Conservation (phyloP, 2,888 invertebrate genomes). For the Perdita meconis region DNA sequence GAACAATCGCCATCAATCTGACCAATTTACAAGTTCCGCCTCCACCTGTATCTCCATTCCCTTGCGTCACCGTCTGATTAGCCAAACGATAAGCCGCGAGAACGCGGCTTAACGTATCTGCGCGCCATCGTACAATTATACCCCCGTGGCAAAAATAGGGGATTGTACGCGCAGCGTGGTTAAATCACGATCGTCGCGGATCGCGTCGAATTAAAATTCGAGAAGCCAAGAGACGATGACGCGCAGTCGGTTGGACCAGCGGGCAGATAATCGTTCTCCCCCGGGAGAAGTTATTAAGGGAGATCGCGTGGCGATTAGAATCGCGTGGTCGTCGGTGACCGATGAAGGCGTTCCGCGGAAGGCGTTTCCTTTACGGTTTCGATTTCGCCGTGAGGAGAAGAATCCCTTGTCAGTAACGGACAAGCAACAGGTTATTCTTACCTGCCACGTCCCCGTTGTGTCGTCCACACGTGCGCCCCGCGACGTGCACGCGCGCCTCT, state of each 20-base stretch:
- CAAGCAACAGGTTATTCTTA: conserved; percentile 64
- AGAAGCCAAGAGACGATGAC: not conserved
- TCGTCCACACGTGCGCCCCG: conserved; percentile 6
- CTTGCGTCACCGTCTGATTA: too few species aligned
- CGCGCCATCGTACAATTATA: too few species aligned
- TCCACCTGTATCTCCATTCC: too few species aligned
- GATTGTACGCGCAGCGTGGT: too few species aligned
- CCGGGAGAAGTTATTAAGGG: not conserved
- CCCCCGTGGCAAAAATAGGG: too few species aligned
- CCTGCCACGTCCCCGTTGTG: conserved; percentile 19
- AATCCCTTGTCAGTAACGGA: conserved; percentile 38
- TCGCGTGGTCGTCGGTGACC: conserved; percentile 12
- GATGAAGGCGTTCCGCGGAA: conserved; percentile 38
- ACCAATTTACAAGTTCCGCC: too few species aligned
- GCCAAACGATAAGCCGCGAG: too few species aligned
- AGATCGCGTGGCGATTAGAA: conserved; percentile 20
- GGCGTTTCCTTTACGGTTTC: conserved; percentile 33
- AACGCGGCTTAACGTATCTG: too few species aligned
- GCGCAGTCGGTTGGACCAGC: too few species aligned
- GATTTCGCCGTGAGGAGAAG: conserved; percentile 36
- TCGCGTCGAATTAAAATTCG: not conserved
- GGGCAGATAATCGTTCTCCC: too few species aligned
- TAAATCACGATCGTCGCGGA: not conserved
- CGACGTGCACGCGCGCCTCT: not conserved
- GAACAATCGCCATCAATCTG: too few species aligned